Evolutionary conservation across 2,888 invertebrate genomes (phyloP).

Genomic region (Nebria salina): DNA sequence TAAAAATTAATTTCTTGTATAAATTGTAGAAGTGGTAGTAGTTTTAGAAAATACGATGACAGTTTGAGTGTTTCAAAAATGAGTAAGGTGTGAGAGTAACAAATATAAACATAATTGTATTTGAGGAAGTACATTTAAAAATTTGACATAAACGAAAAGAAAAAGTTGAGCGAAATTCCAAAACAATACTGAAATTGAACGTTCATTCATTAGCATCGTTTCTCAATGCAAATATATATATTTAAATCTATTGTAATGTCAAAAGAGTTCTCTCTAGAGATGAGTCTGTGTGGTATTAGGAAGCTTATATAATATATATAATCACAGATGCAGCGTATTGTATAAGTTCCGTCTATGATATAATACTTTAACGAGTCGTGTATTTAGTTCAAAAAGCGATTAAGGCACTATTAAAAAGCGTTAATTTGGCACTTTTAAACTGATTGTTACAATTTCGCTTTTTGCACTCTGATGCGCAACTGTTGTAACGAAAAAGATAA

Average conservation of each 20-base stretch:
- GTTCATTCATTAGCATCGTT: neutral
- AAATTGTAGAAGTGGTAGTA: too few relatives aligned
- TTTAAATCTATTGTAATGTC: neutral
- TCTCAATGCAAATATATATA: neutral
- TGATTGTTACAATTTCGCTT: too few relatives aligned
- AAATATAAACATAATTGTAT: neutral
- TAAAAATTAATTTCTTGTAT: too few relatives aligned
- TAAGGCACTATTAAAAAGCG: neutral
- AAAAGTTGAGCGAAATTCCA: neutral
- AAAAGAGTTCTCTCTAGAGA: neutral
- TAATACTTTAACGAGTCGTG: neutral
- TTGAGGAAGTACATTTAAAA: neutral
- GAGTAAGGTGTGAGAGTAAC: neutral
- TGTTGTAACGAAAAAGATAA: neutral
- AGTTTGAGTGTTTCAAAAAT: too few relatives aligned
- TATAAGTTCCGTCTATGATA: neutral
- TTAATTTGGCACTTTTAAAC: neutral
- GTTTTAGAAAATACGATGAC: too few relatives aligned
- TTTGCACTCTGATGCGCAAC: neutral
- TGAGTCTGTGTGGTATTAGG: neutral
- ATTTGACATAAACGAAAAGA: neutral
- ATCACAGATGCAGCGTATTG: neutral
- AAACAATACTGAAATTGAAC: neutral
- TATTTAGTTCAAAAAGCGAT: neutral
- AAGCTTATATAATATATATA: neutral